Evolutionary conservation across 2,888 invertebrate species (phyloP), one percentile per base, ranked within the genome.

Genomic region (Tholera decimalis): DNA sequence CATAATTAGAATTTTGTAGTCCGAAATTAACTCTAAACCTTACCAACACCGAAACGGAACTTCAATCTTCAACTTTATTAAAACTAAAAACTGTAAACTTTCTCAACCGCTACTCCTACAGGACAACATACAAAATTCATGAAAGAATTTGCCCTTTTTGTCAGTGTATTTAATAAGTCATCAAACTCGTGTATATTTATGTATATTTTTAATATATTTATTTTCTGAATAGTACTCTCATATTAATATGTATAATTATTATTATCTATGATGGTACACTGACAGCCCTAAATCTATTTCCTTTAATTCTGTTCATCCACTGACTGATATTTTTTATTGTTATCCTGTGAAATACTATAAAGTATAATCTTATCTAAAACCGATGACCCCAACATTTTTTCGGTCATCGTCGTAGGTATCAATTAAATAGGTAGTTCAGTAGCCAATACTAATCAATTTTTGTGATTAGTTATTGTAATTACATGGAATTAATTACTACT

Each of bases 401-500:
- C 15, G 15, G 53, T 63, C 30, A 54, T 43, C 39, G 13, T 15
- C 15, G 6, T 15, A 28, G 26, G n/a, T 37, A 63, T 43, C 2
- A 26, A 70, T 59, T 24, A 26, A 15, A 51, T 6, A 50, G 24
- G 44, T 3, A 46, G 24, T 41, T 55, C 28, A 54, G 4, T 15
- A 39, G 18, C 11, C 49, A 55, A 22, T 50, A 46, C 46, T 69
- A 61, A 76, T 61, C 51, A 20, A 33, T 26, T 37, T 43, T 13
- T 33, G 47, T 28, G 53, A 49, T 58, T 71, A 74, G 74, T 58
- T 20, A 24, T 28, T 67, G 9, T 65, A 26, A 63, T 53, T 41
- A 33, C 7, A 39, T 30, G 30, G n/a, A n/a, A n/a, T n/a, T 53
- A 44, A 28, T 30, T 65, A 43, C 5, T 13, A 43, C 51, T 51